phyloP scores from a whole-genome alignment of 1,140 invertebrate species.

The Campoletis sonorensis region DNA sequence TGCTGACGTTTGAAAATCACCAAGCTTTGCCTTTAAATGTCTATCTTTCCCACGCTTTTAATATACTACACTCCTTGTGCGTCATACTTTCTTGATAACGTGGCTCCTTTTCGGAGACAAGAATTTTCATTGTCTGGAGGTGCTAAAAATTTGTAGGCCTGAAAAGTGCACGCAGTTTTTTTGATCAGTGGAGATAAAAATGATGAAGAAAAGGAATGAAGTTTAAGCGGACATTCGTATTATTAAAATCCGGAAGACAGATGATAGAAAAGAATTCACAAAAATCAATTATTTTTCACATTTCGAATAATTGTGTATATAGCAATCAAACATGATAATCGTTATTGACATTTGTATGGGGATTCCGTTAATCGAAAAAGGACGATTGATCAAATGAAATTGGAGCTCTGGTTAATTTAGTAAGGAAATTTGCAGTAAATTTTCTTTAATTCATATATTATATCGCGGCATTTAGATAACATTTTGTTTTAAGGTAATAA shows the following conservation, averaged over 20 bases:
- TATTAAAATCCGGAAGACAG: neutral
- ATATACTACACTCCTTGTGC: slow-evolving; percentile 26
- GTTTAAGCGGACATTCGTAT: neutral
- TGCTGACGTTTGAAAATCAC: slow-evolving; percentile 50
- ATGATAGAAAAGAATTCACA: slow-evolving; percentile 3
- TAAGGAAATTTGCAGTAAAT: too few species aligned
- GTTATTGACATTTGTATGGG: too few species aligned
- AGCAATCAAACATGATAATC: too few species aligned
- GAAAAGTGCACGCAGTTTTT: neutral
- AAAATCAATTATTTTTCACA: neutral
- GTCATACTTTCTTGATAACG: slow-evolving; percentile 42
- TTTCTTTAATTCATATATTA: too few species aligned
- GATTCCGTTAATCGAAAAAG: too few species aligned
- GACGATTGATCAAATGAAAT: too few species aligned
- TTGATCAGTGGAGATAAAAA: neutral
- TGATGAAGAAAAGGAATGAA: neutral
- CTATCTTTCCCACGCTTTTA: slow-evolving; percentile 54
- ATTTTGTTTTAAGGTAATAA: neutral
- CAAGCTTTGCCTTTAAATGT: slow-evolving; percentile 47
- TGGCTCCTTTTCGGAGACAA: neutral
- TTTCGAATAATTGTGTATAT: neutral
- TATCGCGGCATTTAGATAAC: neutral
- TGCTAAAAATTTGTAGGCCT: neutral
- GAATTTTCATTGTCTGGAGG: neutral
- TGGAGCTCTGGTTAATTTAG: too few species aligned